phyloP scores from a whole-genome alignment of 2,888 invertebrate species.

The Mimumesa dahlbomi region DNA sequence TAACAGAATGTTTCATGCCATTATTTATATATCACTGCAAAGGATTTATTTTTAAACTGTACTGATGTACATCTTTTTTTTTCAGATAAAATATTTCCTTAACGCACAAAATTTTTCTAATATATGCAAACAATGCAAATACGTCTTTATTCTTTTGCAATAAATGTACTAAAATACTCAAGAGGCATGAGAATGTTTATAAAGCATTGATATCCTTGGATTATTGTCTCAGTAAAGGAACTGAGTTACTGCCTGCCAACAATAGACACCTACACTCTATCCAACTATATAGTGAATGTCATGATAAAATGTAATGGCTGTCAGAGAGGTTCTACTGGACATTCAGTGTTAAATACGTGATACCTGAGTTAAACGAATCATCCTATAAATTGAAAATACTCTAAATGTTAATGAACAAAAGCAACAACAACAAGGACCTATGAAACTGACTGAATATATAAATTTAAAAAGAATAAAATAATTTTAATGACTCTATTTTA shows the following conservation, averaged over 20 bases:
- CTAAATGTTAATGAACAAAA: constrained; percentile 56
- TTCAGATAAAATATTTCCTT: constrained; percentile 59
- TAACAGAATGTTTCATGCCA: no score
- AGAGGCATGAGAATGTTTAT: constrained; percentile 49
- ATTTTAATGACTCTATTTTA: constrained; percentile 61
- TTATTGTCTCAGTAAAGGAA: constrained; percentile 60
- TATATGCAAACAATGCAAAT: constrained; percentile 41
- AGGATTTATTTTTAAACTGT: no score
- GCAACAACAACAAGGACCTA: constrained; percentile 46
- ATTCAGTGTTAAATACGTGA: constrained; percentile 50
- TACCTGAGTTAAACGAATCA: constrained; percentile 45
- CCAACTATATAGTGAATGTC: constrained; percentile 49
- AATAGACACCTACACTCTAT: constrained; percentile 64
- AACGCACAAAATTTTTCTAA: constrained; percentile 50
- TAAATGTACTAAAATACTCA: constrained; percentile 63
- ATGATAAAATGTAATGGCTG: constrained; percentile 61
- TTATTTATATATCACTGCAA: no score
- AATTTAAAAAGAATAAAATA: constrained; percentile 44
- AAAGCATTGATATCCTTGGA: constrained; percentile 56
- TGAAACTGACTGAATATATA: constrained; percentile 51
- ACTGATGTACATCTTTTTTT: constrained; percentile 32
- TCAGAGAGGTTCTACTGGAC: constrained; percentile 44
- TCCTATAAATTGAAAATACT: constrained; percentile 57
- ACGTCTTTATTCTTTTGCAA: constrained; percentile 50
- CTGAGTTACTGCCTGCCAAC: constrained; percentile 65